Conservation (phyloP, 2,888 invertebrate species). For the Carpatolechia fugitivella region DNA sequence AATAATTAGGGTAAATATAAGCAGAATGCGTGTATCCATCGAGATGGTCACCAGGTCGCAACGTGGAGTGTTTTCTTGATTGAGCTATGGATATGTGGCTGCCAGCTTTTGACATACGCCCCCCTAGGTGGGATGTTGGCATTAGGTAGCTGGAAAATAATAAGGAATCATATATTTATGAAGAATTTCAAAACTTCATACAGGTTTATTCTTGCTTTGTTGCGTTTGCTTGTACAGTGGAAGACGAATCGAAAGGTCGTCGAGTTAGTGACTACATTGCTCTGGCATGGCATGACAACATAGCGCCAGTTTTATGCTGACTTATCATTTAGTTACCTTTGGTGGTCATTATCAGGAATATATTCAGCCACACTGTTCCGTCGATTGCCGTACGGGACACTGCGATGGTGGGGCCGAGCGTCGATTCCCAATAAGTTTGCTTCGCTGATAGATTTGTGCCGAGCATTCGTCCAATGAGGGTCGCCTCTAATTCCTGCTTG, state of each 20-base stretch:
- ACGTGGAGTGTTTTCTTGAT: constrained; percentile 76
- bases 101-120: constrained; percentile 82
- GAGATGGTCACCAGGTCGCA: constrained; percentile 77
- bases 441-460: constrained; percentile 89
- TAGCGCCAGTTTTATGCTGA: too few species aligned
- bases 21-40: constrained; percentile 77
- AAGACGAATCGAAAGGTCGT: too few species aligned
- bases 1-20: constrained; percentile 82
- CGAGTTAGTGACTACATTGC: too few species aligned
- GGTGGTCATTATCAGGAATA: constrained; percentile 75
- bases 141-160: constrained; percentile 58
- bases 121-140: constrained; percentile 72
- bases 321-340: constrained; percentile 53
- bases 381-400: constrained; percentile 65
- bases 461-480: constrained; percentile 61
- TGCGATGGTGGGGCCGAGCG: constrained; percentile 52
- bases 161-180: too few species aligned
- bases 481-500: constrained; percentile 83
- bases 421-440: constrained; percentile 88
- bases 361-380: constrained; percentile 81
- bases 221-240: too few species aligned
- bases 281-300: too few species aligned
- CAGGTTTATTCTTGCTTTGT: neutral
- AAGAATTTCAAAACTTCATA: too few species aligned
- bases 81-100: constrained; percentile 81